phyloP scores from a whole-genome alignment of 2,888 invertebrate species.

The Lumbricus terrestris region DNA sequence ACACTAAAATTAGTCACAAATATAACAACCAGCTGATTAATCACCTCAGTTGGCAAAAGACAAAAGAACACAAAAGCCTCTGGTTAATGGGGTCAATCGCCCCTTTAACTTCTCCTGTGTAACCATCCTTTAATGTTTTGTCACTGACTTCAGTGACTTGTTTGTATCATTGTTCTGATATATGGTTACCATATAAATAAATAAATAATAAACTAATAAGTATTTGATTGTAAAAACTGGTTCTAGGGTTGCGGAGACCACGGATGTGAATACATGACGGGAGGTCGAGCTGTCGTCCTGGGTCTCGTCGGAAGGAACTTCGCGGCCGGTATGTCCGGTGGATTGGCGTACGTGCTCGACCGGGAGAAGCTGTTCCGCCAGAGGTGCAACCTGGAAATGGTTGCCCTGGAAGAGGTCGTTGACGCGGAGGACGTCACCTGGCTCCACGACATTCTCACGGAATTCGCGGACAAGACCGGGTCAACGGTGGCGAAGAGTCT shows the following conservation, averaged over 20 bases:
- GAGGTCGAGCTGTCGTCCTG: constrained; percentile 83
- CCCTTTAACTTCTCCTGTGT: too few relatives aligned
- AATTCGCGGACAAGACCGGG: constrained; percentile 84
- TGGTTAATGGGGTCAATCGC: too few relatives aligned
- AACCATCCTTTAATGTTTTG: too few relatives aligned
- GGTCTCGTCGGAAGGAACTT: constrained; percentile 96
- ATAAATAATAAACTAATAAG: too few relatives aligned
- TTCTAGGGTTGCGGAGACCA: constrained; percentile 89
- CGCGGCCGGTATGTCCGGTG: constrained; percentile 98
- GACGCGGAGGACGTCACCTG: constrained; percentile 74
- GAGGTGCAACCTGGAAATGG: constrained; percentile 87
- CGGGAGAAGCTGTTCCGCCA: constrained; percentile 56
- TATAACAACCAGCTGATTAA: too few relatives aligned
- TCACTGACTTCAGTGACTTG: too few relatives aligned
- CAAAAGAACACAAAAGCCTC: too few relatives aligned
- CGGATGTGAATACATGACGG: constrained; percentile 99
- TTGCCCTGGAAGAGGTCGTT: constrained; percentile 83
- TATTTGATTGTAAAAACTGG: neutral
- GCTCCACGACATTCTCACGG: constrained; percentile 75
- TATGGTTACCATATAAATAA: too few relatives aligned
- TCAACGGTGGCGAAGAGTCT: constrained; percentile 80
- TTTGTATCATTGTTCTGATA: too few relatives aligned
- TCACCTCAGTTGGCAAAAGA: too few relatives aligned
- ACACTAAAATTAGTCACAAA: too few relatives aligned
- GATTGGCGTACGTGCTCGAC: constrained; percentile 92